These are phyloP conservation scores for Philotrypesis tridentata DNA, from an alignment of 1,140 invertebrate genomes.

Conservation along the genomic window DNA sequence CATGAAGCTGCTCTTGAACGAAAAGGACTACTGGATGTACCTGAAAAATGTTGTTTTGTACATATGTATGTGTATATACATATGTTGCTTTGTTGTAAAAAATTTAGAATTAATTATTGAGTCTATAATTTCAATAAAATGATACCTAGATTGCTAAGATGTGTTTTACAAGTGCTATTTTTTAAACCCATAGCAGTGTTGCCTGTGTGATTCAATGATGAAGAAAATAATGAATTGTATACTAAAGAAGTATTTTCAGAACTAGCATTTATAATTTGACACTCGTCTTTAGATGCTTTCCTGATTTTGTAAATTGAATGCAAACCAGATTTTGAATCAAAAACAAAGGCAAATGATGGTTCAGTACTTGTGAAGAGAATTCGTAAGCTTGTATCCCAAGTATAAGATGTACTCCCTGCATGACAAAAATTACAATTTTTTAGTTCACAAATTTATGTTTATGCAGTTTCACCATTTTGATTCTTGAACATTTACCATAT, in stretches of 20 bases:
- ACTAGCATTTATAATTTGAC: constrained; percentile 75
- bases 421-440: constrained; percentile 12
- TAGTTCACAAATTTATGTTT: constrained; percentile 12
- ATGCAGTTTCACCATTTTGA: neutral
- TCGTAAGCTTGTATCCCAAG: constrained; percentile 76
- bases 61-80: too few relatives aligned
- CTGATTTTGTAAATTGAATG: constrained; percentile 90
- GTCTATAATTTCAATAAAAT: constrained; percentile 16
- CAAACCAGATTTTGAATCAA: constrained; percentile 82
- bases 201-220: constrained; percentile 59
- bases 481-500: constrained; percentile 53
- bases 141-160: constrained; percentile 66
- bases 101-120: neutral
- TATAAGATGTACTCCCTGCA: constrained; percentile 71
- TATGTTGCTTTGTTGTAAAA: too few relatives aligned
- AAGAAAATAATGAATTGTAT: constrained; percentile 70
- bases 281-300: constrained; percentile 84
- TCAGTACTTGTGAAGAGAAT: constrained; percentile 79
- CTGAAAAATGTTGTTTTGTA: too few relatives aligned
- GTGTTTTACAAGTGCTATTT: constrained; percentile 61
- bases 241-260: constrained; percentile 70
- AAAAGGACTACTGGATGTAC: constrained; percentile 63
- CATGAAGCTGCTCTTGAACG: constrained; percentile 66
- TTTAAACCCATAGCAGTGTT: constrained; percentile 59
- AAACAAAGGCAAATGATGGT: constrained; percentile 82